Evolutionary conservation across 23 tunicate species (phyloP), one percentile per base, ranked within the genome.

Genomic region (Diplosoma virens): DNA sequence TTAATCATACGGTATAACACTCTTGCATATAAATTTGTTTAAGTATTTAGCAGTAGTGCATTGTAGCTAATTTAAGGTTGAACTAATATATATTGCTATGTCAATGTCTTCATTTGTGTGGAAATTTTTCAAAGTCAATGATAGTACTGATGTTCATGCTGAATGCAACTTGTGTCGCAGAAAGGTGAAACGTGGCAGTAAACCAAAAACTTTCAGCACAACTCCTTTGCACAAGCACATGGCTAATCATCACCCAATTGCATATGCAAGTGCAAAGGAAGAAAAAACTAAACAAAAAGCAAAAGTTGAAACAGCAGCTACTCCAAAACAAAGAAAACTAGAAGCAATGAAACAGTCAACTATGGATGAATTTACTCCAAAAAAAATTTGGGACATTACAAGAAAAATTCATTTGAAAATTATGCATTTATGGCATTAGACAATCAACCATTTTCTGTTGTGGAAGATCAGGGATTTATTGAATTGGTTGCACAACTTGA

Each of bases 401-500:
- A 55, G 63, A 55, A 55, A 55, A 20, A 20, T 55, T 20, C 24
- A 55, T 55, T 20, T 14, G 20, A 20, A 55, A 55, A 25, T 55
- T 55, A 55, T 20, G 24, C 17, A 55, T 55, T 55, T 55, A 55
- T 55, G 17, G 63, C 63, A 20, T 55, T 55, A 25, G 63, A 55
- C 20, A 55, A 55, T 55, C 63, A 55, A 25, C 63, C 63, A 16
- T 55, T 55, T 20, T 14, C 63, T 55, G 63, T 55, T 22, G 71
- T 64, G 29, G 37, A 64, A 28, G 71, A 64, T 28, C 71, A 32
- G 9, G 71, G 71, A 7, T 64, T 64, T 36, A 64, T 64, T 64
- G 71, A 30, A 64, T 20, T 64, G 29, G 29, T 9, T 64, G 71
- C 37, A 64, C 71, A 64, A 22, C 24, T 55, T 55, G 24, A 55